phyloP scores from a whole-genome alignment of 2,888 invertebrate species.

The Brachycybe producta region DNA sequence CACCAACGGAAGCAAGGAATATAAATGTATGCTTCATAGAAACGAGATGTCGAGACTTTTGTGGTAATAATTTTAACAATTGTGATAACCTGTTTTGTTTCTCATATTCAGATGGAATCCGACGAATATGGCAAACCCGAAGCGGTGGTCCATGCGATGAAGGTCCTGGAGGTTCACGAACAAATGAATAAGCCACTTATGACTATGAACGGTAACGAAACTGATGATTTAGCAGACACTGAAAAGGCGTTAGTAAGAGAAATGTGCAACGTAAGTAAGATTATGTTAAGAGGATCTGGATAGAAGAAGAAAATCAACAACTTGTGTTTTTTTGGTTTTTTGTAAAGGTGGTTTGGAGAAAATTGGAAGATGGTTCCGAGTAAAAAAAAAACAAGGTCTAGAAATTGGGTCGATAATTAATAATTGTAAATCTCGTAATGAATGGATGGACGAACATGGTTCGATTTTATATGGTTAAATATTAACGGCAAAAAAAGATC shows the following conservation, averaged over 20 bases:
- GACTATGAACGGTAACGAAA: constrained; percentile 25
- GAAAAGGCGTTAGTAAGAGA: constrained; percentile 86
- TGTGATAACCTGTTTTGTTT: not conserved
- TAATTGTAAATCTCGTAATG: too few relatives aligned
- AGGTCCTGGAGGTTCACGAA: constrained; percentile 76
- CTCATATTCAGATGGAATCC: not conserved
- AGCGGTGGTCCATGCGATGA: constrained; percentile 82
- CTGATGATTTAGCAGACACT: constrained; percentile 48
- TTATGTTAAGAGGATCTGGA: not conserved
- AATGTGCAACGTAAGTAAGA: constrained; percentile 74
- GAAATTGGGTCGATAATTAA: too few relatives aligned
- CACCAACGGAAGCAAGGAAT: constrained; percentile 1
- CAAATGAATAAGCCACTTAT: constrained; percentile 46
- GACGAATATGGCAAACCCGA: constrained; percentile 45
- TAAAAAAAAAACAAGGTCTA: too few relatives aligned
- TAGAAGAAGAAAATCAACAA: not conserved
- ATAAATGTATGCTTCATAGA: not conserved
- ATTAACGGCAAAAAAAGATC: too few relatives aligned
- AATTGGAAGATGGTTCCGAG: constrained; percentile 57
- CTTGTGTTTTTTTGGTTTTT: not conserved
- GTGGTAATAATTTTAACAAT: not conserved
- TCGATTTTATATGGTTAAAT: too few relatives aligned
- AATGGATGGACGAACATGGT: too few relatives aligned
- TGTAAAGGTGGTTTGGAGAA: constrained; percentile 75
- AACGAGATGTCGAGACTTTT: not conserved